phyloP scores from a whole-genome alignment of 2,888 invertebrate species.

The Ophion ventricosus region DNA sequence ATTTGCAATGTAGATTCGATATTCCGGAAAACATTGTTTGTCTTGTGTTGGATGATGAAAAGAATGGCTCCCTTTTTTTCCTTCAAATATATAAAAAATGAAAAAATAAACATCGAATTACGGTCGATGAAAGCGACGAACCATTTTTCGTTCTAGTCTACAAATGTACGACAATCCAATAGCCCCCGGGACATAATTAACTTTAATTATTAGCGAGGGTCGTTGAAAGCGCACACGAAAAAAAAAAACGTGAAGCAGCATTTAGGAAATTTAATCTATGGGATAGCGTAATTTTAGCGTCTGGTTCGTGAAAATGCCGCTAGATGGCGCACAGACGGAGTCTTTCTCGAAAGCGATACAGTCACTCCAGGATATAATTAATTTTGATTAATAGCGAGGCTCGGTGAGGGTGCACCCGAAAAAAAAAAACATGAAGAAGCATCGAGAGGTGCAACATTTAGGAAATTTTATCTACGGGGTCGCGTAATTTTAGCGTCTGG shows the following conservation, averaged over 20 bases:
- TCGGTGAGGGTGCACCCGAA: background rate
- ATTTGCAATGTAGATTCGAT: constrained; percentile 34
- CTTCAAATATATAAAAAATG: no score
- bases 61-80: no score
- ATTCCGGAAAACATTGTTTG: background rate
- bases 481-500: background rate
- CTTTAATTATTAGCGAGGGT: background rate
- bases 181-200: background rate
- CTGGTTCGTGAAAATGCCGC: background rate
- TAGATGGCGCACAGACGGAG: background rate
- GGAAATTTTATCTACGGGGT: background rate
- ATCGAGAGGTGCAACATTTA: no score
- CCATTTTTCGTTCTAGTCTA: background rate
- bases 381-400: background rate
- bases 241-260: background rate
- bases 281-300: background rate
- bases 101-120: background rate
- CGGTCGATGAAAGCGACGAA: background rate
- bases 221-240: background rate
- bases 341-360: background rate
- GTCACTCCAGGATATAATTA: background rate
- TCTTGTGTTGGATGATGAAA: background rate
- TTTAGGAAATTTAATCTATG: background rate
- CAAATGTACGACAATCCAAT: background rate
- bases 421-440: background rate